phyloP scores from a whole-genome alignment of 2,888 invertebrate species.

The Furcula furcula region DNA sequence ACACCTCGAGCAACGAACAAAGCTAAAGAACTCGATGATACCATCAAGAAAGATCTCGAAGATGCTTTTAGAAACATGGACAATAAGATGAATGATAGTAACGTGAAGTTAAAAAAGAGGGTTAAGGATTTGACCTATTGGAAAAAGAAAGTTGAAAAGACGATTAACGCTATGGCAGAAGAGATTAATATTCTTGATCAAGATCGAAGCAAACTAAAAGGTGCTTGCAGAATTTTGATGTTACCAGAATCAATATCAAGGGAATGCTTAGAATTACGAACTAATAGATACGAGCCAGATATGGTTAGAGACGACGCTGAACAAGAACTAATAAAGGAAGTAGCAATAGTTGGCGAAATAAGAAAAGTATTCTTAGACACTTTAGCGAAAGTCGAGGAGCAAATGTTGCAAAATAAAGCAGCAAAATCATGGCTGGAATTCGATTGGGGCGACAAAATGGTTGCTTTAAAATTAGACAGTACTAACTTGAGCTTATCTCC shows the following conservation, averaged over 20 bases:
- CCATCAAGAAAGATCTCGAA: slow-evolving; percentile 49
- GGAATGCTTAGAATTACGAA: slow-evolving; percentile 87
- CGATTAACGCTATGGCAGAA: slow-evolving; percentile 83
- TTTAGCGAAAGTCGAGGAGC: slow-evolving; percentile 84
- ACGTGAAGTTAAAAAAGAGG: slow-evolving; percentile 46
- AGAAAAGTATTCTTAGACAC: slow-evolving; percentile 83
- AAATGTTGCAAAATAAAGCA: slow-evolving; percentile 87
- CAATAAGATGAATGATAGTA: slow-evolving; percentile 75
- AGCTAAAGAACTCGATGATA: slow-evolving; percentile 45
- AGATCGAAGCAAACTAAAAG: slow-evolving; percentile 84
- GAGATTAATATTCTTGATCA: slow-evolving; percentile 85
- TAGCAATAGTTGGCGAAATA: slow-evolving; percentile 88
- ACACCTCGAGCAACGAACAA: slow-evolving; percentile 56
- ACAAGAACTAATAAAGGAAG: slow-evolving; percentile 89
- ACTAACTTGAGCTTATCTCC: slow-evolving; percentile 85
- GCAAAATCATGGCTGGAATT: slow-evolving; percentile 90
- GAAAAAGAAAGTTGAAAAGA: slow-evolving; percentile 85
- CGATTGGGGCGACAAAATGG: slow-evolving; percentile 95
- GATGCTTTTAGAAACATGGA: slow-evolving; percentile 82
- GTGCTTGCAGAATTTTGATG: slow-evolving; percentile 84
- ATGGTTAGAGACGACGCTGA: slow-evolving; percentile 90
- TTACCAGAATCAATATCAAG: slow-evolving; percentile 86
- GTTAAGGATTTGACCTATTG: slow-evolving; percentile 80
- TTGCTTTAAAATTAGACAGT: slow-evolving; percentile 87
- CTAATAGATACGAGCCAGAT: slow-evolving; percentile 87